Base-by-base conservation (phyloP, 2,888 invertebrate genomes). In the Pantelozetes paolii region DNA sequence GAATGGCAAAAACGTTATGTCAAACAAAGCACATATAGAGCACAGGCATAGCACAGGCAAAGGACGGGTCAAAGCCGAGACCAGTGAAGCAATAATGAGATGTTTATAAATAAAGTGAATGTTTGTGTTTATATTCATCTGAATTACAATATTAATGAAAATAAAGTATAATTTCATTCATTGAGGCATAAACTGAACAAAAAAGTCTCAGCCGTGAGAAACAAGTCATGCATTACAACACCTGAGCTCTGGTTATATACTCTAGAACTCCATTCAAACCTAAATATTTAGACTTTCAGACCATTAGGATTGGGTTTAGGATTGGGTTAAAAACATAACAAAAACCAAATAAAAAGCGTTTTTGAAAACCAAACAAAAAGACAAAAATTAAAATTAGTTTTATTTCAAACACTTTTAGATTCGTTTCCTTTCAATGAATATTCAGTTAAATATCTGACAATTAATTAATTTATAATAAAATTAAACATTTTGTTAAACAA, bases 171-270 rank as follows among this genome's bases (percentile, higher is more conserved):
- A 62, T 3, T 32, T 15, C 32, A 32, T 32, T 62, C 32, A 62
- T 30, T 62, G 32, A 32, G n/a, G 36, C 62, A n/a, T 9, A 62
- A 20, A 30, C 5, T 57, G 15, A 13, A 9, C 9, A 62, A 59
- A 62, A 62, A 62, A 32, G 23, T 1, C 8, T 1, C 2, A 32
- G 62, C 32, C 62, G n/a, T 62, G 62, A 62, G 62, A 62, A 62
- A 62, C 62, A 13, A 62, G 28, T 62, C 62, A 26, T 32, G 62
- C 32, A 62, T 62, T 62, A n/a, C 62, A 32, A 50, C 15, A 50
- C 50, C 18, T 50, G 8, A 9, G 6, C 20, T 50, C 3, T 50
- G 6, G 5, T 50, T 36, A 36, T 36, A 11, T 36, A 36, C 5
- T 11, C 5, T 11, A 26, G 23, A 1, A 13, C 32, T 62, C 9